Evolutionary conservation across 64 coral and sea anemone species (phyloP).

Genomic region (Dendronephthya gigantea): DNA sequence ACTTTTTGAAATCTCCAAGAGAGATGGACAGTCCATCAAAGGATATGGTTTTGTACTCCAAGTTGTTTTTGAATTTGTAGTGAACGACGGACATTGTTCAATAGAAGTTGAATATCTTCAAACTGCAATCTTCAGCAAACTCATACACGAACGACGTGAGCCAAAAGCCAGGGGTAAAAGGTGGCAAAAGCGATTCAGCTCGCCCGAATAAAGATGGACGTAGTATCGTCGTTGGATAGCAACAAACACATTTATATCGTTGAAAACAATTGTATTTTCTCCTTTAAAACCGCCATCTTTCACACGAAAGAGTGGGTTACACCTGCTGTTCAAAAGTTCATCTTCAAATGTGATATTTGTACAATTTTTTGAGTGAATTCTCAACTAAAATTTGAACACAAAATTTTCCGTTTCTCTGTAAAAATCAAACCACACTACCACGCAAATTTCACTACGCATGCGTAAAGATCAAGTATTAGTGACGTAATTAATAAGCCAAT

Average conservation of each 20-base stretch:
- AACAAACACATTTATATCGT: not conserved
- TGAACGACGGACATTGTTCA: constrained; percentile 86
- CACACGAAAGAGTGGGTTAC: not conserved
- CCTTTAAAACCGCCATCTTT: not conserved
- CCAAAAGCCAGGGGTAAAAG: not conserved
- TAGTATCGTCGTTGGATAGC: not conserved
- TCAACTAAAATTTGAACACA: not conserved
- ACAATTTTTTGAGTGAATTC: not conserved
- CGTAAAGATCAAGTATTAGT: not conserved
- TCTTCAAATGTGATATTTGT: not conserved
- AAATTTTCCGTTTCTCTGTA: not conserved
- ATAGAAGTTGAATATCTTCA: not conserved
- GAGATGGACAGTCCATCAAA: constrained; percentile 97
- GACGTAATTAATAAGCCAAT: not conserved
- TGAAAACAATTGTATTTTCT: not conserved
- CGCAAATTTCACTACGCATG: not conserved
- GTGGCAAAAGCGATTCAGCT: not conserved
- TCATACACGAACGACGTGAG: not conserved
- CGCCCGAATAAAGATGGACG: not conserved
- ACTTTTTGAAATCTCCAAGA: constrained; percentile 74
- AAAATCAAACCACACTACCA: not conserved
- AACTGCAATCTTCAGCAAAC: too few relatives aligned
- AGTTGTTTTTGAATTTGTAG: constrained; percentile 94
- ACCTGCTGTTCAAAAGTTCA: not conserved
- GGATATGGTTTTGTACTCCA: constrained; percentile 94